These are phyloP conservation scores for Gambusia yucatana DNA, from an alignment of 2,797 vertebrate genomes.

Conservation along the genomic window DNA sequence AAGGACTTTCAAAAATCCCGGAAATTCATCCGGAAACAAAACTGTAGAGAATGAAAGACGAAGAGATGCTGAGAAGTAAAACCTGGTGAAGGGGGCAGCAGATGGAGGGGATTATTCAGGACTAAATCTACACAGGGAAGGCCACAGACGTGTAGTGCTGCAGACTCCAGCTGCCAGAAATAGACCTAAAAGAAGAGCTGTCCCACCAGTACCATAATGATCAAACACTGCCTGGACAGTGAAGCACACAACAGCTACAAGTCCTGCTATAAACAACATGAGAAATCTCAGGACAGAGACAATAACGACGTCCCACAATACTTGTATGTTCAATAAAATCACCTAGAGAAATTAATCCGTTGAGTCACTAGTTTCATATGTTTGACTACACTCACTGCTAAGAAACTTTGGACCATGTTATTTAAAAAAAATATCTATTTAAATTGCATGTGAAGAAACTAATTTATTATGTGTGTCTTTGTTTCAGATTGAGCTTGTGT, in stretches of 20 bases:
- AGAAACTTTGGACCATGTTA: background rate
- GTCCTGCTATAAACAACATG: conserved; percentile 9
- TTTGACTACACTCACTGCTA: conserved; percentile 9
- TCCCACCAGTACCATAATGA: conserved; percentile 46
- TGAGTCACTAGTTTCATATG: background rate
- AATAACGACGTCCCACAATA: conserved; percentile 7
- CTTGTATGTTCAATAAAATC: background rate
- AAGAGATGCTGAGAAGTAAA: conserved; percentile 61
- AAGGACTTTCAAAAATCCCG: conserved; percentile 12
- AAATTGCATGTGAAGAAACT: background rate
- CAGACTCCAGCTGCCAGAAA: conserved; percentile 81
- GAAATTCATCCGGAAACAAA: conserved; percentile 41
- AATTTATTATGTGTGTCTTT: background rate
- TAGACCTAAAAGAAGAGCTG: conserved; percentile 59
- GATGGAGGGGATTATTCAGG: conserved; percentile 85
- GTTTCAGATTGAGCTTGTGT: conserved; percentile 19
- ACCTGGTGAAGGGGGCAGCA: conserved; percentile 78
- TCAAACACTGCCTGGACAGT: conserved; percentile 42
- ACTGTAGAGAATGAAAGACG: conserved; percentile 44
- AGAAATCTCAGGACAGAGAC: background rate
- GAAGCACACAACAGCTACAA: conserved; percentile 12
- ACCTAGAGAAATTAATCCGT: background rate
- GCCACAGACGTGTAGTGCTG: conserved; percentile 73
- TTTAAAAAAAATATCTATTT: background rate
- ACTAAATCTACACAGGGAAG: conserved; percentile 81